These are phyloP conservation scores for Melinaea menophilus DNA, from an alignment of 2,888 invertebrate species.

Conservation along the genomic window DNA sequence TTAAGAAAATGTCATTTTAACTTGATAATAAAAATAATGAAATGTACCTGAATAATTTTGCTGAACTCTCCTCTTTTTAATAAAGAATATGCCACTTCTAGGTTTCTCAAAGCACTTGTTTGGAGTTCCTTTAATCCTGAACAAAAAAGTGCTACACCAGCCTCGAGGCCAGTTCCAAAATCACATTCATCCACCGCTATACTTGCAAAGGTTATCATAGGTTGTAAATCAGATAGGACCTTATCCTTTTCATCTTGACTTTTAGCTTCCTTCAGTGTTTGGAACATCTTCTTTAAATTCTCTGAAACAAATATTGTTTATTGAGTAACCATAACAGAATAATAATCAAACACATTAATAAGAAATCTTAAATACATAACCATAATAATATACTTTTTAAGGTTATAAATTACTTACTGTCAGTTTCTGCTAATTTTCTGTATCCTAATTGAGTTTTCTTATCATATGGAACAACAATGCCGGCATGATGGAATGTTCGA, in stretches of 20 bases:
- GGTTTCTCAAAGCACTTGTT: conserved; percentile 78
- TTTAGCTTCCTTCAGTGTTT: conserved; percentile 79
- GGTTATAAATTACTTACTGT: conserved; percentile 62
- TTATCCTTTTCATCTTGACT: conserved; percentile 78
- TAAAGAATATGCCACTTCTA: conserved; percentile 87
- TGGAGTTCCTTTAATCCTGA: conserved; percentile 85
- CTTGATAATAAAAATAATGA: not conserved
- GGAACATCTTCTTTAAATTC: conserved; percentile 82
- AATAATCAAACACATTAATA: too few relatives aligned
- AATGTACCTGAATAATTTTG: conserved; percentile 80
- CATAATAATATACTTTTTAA: not conserved
- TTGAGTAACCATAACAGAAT: not conserved
- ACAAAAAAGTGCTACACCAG: conserved; percentile 91
- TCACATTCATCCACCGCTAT: conserved; percentile 97
- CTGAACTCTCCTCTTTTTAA: conserved; percentile 84
- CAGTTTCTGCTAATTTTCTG: conserved; percentile 83
- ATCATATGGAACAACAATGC: conserved; percentile 91
- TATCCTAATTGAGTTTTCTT: conserved; percentile 91
- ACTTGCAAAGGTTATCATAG: conserved; percentile 88
- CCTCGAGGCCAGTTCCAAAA: conserved; percentile 94
- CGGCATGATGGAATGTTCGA: conserved; percentile 87
- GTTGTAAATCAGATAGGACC: conserved; percentile 84
- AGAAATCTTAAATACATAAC: not conserved
- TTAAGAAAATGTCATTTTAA: not conserved
- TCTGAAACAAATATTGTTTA: conserved; percentile 61